Percentiles rank a stretch among this genome's conserved stretches.
These are phyloP conservation scores for Nothoprocta pentlandii DNA, from an alignment of 2,113 vertebrate species.

Conservation along the genomic window DNA sequence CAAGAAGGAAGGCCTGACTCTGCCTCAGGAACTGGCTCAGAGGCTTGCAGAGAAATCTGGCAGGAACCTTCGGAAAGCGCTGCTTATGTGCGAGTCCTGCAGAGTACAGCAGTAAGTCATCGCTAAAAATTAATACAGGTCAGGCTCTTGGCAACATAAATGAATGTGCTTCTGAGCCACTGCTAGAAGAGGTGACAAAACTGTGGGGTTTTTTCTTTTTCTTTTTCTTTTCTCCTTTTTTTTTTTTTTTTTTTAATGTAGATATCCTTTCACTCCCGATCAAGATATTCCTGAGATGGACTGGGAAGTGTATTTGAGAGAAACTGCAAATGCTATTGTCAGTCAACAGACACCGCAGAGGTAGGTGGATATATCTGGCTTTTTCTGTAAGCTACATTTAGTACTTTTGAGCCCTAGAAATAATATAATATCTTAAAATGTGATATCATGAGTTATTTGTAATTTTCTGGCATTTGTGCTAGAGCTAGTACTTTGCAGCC, in stretches of 20 bases:
- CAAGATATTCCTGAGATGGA: conserved; percentile 95
- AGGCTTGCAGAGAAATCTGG: conserved; percentile 90
- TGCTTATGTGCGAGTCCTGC: conserved; percentile 97
- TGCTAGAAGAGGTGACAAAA: not conserved
- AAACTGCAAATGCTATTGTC: conserved; percentile 94
- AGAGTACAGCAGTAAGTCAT: conserved; percentile 95
- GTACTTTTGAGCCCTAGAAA: not conserved
- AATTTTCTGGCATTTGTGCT: not conserved
- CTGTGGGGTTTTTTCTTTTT: too few species aligned
- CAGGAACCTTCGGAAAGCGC: conserved; percentile 94
- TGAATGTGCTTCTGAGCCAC: not conserved
- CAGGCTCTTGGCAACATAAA: not conserved
- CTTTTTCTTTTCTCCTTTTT: too few species aligned
- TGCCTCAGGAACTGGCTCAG: conserved; percentile 90
- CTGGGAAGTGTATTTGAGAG: conserved; percentile 96
- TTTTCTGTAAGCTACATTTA: not conserved
- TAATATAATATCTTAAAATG: rapidly evolving
- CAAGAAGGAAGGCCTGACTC: conserved; percentile 92
- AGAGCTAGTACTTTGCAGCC: not conserved
- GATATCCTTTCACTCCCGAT: conserved; percentile 93
- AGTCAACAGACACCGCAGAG: conserved; percentile 95
- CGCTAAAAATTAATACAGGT: not conserved
- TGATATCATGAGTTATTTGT: not conserved
- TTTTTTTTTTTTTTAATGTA: conserved; percentile 10
- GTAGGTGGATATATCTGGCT: conserved; percentile 62